Evolutionary conservation across 1,140 invertebrate species (phyloP), one percentile per base, ranked within the genome.

Genomic region (Harpegnathos saltator): DNA sequence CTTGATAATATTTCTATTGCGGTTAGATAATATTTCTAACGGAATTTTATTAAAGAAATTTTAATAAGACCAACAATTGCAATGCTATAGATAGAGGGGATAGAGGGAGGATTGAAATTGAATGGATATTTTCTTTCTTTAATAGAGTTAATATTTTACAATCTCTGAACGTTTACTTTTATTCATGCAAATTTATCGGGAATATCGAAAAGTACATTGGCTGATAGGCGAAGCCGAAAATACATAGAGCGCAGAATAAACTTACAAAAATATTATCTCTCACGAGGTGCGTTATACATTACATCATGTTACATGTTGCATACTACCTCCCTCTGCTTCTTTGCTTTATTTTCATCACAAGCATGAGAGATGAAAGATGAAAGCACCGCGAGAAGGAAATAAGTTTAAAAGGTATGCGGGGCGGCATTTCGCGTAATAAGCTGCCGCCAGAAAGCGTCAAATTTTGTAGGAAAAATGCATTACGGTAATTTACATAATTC

Each of bases 401-500:
- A 19, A 74, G 19, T 77, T 66, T 52, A 19, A n/a, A 65, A 22
- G 4, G 12, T 44, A 65, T 44, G 26, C 59, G 61, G n/a, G n/a
- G 24, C 62, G 26, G 44, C 26, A 22, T 75, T 66, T 75, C 61
- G 44, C 9, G 19, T 77, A 77, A 77, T 52, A 66, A 65, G 26
- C 15, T 52, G 44, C 22, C 58, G 26, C 50, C 73, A 52, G 38
- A 77, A 33, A 61, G 24, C 29, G 52, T 58, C 54, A 69, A 52
- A 83, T 22, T 58, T 22, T 29, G 19, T 26, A 59, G 3, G 14
- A 61, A 75, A 82, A 82, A 52, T 69, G 54, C n/a, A 33, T 65
- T 77, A 24, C 26, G n/a, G n/a, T 33, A 65, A 77, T 83, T 83
- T 82, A 22, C 77, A 83, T 69, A 69, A 82, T 68, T 24, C 48